Evolutionary conservation across 1,140 invertebrate species (phyloP).

Genomic region (Drosophila aff.): DNA sequence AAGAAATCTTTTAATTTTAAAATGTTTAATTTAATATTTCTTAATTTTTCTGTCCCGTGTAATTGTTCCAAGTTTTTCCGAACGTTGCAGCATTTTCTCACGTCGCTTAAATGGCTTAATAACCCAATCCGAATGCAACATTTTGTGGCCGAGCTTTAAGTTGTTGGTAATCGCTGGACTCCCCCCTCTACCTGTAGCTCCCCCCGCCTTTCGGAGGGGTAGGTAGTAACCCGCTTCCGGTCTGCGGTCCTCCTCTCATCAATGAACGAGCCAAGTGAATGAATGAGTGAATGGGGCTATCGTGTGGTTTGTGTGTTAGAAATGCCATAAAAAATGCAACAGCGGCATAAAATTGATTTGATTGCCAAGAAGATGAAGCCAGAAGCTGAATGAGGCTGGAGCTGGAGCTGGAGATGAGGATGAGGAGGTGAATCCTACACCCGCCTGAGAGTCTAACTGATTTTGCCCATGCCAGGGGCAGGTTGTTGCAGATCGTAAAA

Average conservation of each 20-base stretch:
- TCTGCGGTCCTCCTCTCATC: conserved; percentile 52
- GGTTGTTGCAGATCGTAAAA: conserved; percentile 49
- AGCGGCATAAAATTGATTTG: conserved; percentile 65
- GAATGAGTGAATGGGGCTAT: conserved; percentile 56
- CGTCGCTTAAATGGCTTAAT: conserved; percentile 66
- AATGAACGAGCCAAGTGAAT: conserved; percentile 41
- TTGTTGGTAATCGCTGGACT: conserved; percentile 45
- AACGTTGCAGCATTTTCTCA: conserved; percentile 60
- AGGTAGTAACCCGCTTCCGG: conserved; percentile 56
- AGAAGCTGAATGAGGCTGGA: conserved; percentile 12
- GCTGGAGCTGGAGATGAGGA: neutral
- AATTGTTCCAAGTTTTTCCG: conserved; percentile 28
- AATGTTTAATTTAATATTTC: neutral
- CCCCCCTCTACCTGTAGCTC: conserved; percentile 1
- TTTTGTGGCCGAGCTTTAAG: conserved; percentile 62
- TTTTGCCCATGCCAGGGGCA: conserved; percentile 33
- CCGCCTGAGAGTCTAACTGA: conserved; percentile 44
- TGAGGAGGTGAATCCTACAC: conserved; percentile 26
- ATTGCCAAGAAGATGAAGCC: conserved; percentile 52
- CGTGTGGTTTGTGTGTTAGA: conserved; percentile 63
- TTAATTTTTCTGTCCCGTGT: neutral
- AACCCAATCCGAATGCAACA: conserved; percentile 61
- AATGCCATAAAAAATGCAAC: conserved; percentile 64
- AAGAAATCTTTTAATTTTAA: neutral
- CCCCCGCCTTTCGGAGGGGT: neutral